These are phyloP conservation scores for Calephelis nemesis DNA, from an alignment of 1,140 invertebrate genomes.

Conservation along the genomic window DNA sequence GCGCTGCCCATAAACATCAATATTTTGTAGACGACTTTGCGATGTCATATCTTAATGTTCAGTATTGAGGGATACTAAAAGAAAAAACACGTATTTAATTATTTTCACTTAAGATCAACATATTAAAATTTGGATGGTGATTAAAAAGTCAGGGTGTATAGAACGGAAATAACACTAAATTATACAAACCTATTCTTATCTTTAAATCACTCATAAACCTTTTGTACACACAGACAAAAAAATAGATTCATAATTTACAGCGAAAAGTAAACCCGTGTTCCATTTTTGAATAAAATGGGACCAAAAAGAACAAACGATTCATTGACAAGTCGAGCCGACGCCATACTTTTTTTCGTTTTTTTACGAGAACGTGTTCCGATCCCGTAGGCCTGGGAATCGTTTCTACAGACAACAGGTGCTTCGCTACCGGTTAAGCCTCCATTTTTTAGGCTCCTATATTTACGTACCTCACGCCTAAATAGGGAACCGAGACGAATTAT, in stretches of 20 bases:
- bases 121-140: too few relatives aligned
- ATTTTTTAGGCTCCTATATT: slow-evolving; percentile 21
- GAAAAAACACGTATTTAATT: too few relatives aligned
- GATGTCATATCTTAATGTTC: too few relatives aligned
- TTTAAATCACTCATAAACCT: too few relatives aligned
- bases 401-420: slow-evolving; percentile 57
- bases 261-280: slow-evolving; percentile 6
- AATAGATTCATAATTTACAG: background rate
- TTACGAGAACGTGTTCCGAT: slow-evolving; percentile 38
- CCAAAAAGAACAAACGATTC: slow-evolving; percentile 18
- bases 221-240: background rate
- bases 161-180: too few relatives aligned
- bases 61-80: too few relatives aligned
- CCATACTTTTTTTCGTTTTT: slow-evolving; percentile 33
- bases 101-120: too few relatives aligned
- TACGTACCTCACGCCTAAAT: slow-evolving; percentile 24
- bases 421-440: slow-evolving; percentile 36
- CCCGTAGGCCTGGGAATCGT: slow-evolving; percentile 44
- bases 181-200: too few relatives aligned
- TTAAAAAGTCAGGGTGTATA: too few relatives aligned
- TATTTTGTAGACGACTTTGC: too few relatives aligned
- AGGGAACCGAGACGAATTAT: slow-evolving; percentile 34
- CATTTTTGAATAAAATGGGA: slow-evolving; percentile 2
- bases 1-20: too few relatives aligned
- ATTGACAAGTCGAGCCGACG: slow-evolving; percentile 24